Percentiles rank a stretch among this genome's conserved stretches.
Conservation (phyloP, 2,113 vertebrate species). For the Calonectris borealis region DNA sequence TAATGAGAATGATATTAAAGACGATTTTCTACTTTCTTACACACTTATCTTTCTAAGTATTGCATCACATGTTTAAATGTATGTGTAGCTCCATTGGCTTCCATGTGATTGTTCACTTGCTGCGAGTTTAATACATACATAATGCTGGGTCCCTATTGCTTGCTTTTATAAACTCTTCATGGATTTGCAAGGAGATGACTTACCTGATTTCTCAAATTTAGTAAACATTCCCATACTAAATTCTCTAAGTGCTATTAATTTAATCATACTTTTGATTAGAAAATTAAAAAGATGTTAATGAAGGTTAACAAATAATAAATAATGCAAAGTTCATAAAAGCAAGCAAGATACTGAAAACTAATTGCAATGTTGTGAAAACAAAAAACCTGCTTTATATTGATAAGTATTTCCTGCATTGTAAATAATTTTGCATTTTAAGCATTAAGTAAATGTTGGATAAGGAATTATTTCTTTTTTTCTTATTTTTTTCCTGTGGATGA, state of each 20-base stretch:
- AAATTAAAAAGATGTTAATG: neutral
- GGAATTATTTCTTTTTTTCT: neutral
- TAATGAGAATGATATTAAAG: neutral
- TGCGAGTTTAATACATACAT: neutral
- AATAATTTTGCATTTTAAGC: neutral
- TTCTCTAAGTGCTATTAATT: slow-evolving; percentile 39
- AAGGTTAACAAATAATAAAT: neutral
- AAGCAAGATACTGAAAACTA: neutral
- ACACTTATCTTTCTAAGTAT: neutral
- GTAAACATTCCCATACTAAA: slow-evolving; percentile 29
- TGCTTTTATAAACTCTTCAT: neutral
- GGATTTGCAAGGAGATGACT: slow-evolving; percentile 1
- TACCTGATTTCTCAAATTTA: slow-evolving; percentile 27
- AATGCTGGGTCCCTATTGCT: neutral
- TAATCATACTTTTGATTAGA: slow-evolving; percentile 46
- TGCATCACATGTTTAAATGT: neutral
- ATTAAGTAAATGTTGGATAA: neutral
- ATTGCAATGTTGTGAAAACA: neutral
- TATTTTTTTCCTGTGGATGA: neutral
- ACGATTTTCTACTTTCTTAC: neutral
- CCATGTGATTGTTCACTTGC: neutral
- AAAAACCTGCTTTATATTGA: neutral
- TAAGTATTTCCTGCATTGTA: neutral
- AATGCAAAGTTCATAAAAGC: neutral
- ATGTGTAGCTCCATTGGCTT: neutral